phyloP scores from a whole-genome alignment of 2,888 invertebrate genomes.

The Colostygia pectinataria region DNA sequence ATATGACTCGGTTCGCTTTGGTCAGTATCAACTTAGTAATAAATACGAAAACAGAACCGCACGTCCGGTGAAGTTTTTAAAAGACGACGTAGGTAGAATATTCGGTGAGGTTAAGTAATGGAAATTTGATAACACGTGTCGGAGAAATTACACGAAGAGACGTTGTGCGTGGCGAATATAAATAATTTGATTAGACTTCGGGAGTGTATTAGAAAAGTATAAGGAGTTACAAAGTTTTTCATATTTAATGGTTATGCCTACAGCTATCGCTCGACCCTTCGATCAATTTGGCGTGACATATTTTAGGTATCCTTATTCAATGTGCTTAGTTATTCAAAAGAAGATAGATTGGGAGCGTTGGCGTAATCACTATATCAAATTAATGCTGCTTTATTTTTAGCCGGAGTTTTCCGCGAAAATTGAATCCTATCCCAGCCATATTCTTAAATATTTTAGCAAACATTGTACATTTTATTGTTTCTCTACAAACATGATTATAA shows the following conservation, averaged over 20 bases:
- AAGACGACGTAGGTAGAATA: constrained; percentile 58
- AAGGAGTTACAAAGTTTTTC: constrained; percentile 17
- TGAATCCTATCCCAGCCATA: neutral
- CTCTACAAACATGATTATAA: too few relatives aligned
- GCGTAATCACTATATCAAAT: constrained; percentile 1
- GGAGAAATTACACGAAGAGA: constrained; percentile 39
- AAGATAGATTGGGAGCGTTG: constrained; percentile 1
- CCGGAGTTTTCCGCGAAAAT: neutral
- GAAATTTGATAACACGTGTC: constrained; percentile 61
- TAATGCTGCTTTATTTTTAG: neutral
- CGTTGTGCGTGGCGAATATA: constrained; percentile 49
- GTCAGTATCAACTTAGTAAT: constrained; percentile 42
- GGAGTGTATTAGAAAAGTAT: constrained; percentile 17
- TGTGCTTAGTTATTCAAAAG: constrained; percentile 3
- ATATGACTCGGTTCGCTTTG: constrained; percentile 32
- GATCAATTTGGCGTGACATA: constrained; percentile 11
- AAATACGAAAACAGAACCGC: constrained; percentile 65
- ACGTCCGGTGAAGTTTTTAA: constrained; percentile 70
- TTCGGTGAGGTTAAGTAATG: constrained; percentile 56
- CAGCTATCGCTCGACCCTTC: constrained; percentile 7
- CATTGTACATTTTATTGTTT: neutral
- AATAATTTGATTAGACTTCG: constrained; percentile 48
- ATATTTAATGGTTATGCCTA: constrained; percentile 22
- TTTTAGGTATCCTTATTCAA: constrained; percentile 9
- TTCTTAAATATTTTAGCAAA: neutral